Evolutionary conservation across 2,888 invertebrate species (phyloP), one percentile per base, ranked within the genome.

Genomic region (Dolichopus griseipennis): DNA sequence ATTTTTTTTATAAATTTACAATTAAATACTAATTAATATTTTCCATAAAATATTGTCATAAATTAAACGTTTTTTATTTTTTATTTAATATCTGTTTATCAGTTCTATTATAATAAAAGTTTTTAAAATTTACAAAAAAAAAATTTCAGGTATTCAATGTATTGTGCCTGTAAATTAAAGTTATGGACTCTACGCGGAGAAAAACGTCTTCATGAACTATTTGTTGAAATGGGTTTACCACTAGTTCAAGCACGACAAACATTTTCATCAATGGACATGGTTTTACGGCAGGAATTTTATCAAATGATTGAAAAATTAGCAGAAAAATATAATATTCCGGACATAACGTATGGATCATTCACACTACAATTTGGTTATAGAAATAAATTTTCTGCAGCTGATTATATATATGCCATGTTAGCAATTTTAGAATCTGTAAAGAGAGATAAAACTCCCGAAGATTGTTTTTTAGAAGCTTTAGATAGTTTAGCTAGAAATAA

Each of bases 151-250:
- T 90, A 93, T 82, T 90, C 96, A 5, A 86, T 90, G 74, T 85
- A 86, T 69, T 85, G 91, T 3, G 91, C 93, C 1, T 92, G 93
- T 65, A 87, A 88, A 69, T 84, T 97, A 74, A 88, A 88, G 73
- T 83, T 96, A 67, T 97, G 96, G 93, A 90, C 93, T 0, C 80
- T 91, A 20, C 89, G 89, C 65, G 97, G 97, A 0, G 91, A 91
- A 74, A 90, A 91, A 73, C 85, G 88, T 66, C 83, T 97, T 61
- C 86, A 90, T 64, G 92, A 93, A 76, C 84, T 97, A 70, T 83
- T 97, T 1, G 97, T 94, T 0, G 95, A 97, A 78, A 92, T 96
- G 88, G 97, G 97, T 0, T 84, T 95, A 72, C 97, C 97, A 0
- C 80, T 97, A 41, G 87, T 85, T 33, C 94, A 97, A 80, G 93